Conservation (phyloP, 2,888 invertebrate genomes). For the Cryptosula pallasiana region DNA sequence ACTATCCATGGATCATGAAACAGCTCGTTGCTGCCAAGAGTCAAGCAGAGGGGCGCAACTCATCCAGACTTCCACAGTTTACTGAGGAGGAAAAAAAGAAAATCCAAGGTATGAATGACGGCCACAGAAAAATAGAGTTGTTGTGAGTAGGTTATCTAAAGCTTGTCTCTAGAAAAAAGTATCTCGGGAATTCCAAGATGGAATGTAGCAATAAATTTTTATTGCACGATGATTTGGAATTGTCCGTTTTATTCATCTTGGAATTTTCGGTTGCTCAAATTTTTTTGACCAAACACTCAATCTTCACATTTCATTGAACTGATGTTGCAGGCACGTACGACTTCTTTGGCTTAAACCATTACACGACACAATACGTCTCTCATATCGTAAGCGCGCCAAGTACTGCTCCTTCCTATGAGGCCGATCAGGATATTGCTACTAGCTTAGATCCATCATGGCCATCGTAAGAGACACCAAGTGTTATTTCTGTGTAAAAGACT, state of each 20-base stretch:
- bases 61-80: slow-evolving; percentile 44
- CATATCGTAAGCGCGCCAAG: slow-evolving; percentile 2
- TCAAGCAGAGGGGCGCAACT: slow-evolving; percentile 32
- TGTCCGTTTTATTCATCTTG: too few species aligned
- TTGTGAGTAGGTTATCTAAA: too few species aligned
- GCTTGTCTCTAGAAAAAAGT: too few species aligned
- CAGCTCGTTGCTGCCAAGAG: slow-evolving; percentile 34
- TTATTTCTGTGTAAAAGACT: too few species aligned
- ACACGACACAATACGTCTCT: slow-evolving; percentile 55
- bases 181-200: too few species aligned
- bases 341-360: slow-evolving; percentile 71
- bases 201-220: too few species aligned
- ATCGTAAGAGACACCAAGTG: too few species aligned
- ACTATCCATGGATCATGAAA: slow-evolving; percentile 37
- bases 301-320: background rate
- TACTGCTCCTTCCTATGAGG: slow-evolving; percentile 26
- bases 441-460: slow-evolving; percentile 27
- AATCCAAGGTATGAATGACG: slow-evolving; percentile 46
- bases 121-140: too few species aligned
- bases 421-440: slow-evolving; percentile 28
- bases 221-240: too few species aligned
- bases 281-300: background rate
- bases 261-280: too few species aligned
- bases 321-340: slow-evolving; percentile 60
- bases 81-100: slow-evolving; percentile 39